A percentile compares a stretch with the other conserved stretches of the same genome.
These are phyloP conservation scores for Botia almorhae DNA, from an alignment of 2,797 vertebrate species.

Conservation along the genomic window DNA sequence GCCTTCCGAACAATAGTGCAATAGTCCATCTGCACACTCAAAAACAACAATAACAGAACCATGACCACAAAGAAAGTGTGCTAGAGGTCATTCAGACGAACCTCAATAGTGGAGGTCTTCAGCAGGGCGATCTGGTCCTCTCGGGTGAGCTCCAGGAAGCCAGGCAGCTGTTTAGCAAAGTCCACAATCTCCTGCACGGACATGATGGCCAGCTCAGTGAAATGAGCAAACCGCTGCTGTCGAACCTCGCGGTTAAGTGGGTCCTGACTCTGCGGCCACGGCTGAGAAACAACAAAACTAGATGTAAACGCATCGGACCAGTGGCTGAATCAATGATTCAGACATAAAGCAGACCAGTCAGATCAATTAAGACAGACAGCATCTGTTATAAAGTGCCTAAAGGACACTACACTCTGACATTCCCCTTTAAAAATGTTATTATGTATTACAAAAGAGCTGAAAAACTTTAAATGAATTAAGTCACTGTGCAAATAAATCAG, in stretches of 20 bases:
- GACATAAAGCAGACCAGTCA: no score
- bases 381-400: no score
- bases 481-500: no score
- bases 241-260: slow-evolving; percentile 91
- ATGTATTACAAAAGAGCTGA: neutral
- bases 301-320: neutral
- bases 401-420: neutral
- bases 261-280: slow-evolving; percentile 93
- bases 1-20: slow-evolving; percentile 5
- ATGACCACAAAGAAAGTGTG: slow-evolving; percentile 3
- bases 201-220: slow-evolving; percentile 95
- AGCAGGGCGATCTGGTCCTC: slow-evolving; percentile 97
- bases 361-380: no score
- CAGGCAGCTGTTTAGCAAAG: slow-evolving; percentile 97
- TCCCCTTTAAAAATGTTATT: neutral
- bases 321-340: neutral
- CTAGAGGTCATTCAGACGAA: slow-evolving; percentile 62
- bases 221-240: slow-evolving; percentile 96
- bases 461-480: no score
- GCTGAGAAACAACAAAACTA: slow-evolving; percentile 72
- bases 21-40: slow-evolving; percentile 30
- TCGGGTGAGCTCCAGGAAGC: slow-evolving; percentile 93
- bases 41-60: neutral
- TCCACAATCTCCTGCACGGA: slow-evolving; percentile 98
- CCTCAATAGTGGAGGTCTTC: slow-evolving; percentile 97